Evolutionary conservation across 1,140 invertebrate species (phyloP).

Genomic region (Callitettix versicolor): DNA sequence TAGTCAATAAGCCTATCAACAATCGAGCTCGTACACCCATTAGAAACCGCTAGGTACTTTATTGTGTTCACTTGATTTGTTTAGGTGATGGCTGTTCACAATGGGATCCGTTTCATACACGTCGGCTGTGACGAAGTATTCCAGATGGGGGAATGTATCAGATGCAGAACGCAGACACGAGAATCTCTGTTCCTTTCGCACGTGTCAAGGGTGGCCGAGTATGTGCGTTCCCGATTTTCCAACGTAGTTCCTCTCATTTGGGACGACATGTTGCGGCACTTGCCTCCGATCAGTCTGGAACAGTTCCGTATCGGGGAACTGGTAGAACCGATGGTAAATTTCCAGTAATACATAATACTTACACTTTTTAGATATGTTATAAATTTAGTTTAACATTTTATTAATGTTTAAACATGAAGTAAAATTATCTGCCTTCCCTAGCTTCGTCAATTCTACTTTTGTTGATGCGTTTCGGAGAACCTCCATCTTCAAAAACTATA

Average conservation of each 20-base stretch:
- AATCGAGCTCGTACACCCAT: too few relatives aligned
- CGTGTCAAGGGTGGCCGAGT: slow-evolving; percentile 48
- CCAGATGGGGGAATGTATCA: slow-evolving; percentile 68
- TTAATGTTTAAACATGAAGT: too few relatives aligned
- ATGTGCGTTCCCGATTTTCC: slow-evolving; percentile 50
- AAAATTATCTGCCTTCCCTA: too few relatives aligned
- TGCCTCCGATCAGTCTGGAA: slow-evolving; percentile 52
- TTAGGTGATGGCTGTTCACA: slow-evolving; percentile 47
- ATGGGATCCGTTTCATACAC: slow-evolving; percentile 57
- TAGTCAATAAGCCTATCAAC: too few relatives aligned
- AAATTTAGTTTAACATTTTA: too few relatives aligned
- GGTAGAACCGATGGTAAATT: slow-evolving; percentile 67
- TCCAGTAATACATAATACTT: not conserved
- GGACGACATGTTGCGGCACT: slow-evolving; percentile 86
- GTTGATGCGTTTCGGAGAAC: too few relatives aligned
- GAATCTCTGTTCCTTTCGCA: slow-evolving; percentile 58
- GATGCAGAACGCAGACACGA: slow-evolving; percentile 46
- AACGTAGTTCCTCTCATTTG: slow-evolving; percentile 72
- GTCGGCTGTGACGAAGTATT: slow-evolving; percentile 76
- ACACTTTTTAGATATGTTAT: not conserved
- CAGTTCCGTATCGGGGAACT: slow-evolving; percentile 58
- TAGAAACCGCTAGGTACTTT: too few relatives aligned
- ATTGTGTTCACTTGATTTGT: too few relatives aligned
- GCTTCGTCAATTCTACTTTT: too few relatives aligned
- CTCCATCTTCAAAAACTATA: too few relatives aligned